These are phyloP conservation scores for Lutraria lutraria DNA, from an alignment of 2,888 invertebrate genomes.

Conservation along the genomic window DNA sequence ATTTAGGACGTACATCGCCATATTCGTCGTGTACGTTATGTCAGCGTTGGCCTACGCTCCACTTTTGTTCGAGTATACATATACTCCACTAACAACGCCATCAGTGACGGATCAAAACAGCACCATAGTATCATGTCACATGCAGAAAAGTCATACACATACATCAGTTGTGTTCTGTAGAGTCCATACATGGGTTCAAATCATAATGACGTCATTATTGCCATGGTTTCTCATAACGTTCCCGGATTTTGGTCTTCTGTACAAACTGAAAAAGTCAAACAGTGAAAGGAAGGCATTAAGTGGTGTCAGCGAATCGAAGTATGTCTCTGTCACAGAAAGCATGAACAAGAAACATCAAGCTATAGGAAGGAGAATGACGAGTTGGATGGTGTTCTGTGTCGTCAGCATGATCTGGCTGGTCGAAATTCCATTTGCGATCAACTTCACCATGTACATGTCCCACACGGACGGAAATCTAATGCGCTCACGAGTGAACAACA, in stretches of 20 bases:
- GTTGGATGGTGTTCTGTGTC: slow-evolving; percentile 57
- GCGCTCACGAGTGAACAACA: slow-evolving; percentile 46
- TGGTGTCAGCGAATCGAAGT: neutral
- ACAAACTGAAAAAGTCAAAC: slow-evolving; percentile 56
- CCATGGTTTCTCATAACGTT: slow-evolving; percentile 66
- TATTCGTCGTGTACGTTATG: slow-evolving; percentile 38
- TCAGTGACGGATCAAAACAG: slow-evolving; percentile 35
- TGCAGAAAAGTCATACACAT: slow-evolving; percentile 53
- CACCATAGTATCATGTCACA: slow-evolving; percentile 51
- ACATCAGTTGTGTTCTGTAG: slow-evolving; percentile 30
- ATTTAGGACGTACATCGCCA: slow-evolving; percentile 37
- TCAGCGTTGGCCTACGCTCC: slow-evolving; percentile 48
- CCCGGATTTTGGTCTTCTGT: slow-evolving; percentile 56
- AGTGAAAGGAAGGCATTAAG: slow-evolving; percentile 36
- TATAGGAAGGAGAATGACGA: slow-evolving; percentile 32
- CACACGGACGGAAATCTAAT: slow-evolving; percentile 56
- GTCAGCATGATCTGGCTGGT: slow-evolving; percentile 67
- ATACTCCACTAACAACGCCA: slow-evolving; percentile 38
- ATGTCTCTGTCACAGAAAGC: neutral
- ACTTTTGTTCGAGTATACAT: slow-evolving; percentile 58
- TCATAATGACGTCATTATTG: slow-evolving; percentile 58
- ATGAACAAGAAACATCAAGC: neutral
- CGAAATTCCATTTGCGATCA: slow-evolving; percentile 63
- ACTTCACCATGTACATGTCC: slow-evolving; percentile 52
- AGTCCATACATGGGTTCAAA: slow-evolving; percentile 61